A percentile compares a stretch with the other conserved stretches of the same genome.
phyloP scores from a whole-genome alignment of 2,113 vertebrate species.

The Psephotus haematonotus region DNA sequence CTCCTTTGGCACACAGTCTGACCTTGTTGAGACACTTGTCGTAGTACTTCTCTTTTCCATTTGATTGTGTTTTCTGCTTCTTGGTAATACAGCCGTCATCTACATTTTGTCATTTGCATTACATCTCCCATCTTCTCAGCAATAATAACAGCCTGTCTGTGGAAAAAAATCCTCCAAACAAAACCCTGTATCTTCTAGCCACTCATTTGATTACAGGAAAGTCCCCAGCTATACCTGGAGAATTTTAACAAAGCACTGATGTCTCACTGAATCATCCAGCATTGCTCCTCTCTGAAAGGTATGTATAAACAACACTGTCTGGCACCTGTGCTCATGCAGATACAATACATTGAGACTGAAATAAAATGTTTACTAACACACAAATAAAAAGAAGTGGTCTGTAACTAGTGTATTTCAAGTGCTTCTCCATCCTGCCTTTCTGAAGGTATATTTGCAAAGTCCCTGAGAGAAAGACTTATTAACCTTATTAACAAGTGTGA shows the following conservation, averaged over 20 bases:
- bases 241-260: background rate
- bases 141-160: background rate
- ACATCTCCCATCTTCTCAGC: background rate
- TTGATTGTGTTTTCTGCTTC: background rate
- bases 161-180: background rate
- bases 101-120: slow-evolving; percentile 7
- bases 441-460: background rate
- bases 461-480: background rate
- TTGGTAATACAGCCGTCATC: background rate
- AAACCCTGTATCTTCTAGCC: background rate
- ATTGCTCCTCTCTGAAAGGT: background rate
- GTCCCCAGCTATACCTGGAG: background rate
- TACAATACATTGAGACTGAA: background rate
- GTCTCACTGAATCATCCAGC: background rate
- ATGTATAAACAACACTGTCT: background rate
- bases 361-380: background rate
- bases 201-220: background rate
- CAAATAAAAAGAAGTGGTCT: background rate
- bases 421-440: background rate
- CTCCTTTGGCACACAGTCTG: background rate
- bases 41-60: background rate
- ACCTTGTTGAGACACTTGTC: background rate
- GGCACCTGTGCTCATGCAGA: background rate
- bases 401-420: background rate
- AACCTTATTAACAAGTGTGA: background rate